phyloP scores from a whole-genome alignment of 2,888 invertebrate species.

The Pachliopta kotzebuea region DNA sequence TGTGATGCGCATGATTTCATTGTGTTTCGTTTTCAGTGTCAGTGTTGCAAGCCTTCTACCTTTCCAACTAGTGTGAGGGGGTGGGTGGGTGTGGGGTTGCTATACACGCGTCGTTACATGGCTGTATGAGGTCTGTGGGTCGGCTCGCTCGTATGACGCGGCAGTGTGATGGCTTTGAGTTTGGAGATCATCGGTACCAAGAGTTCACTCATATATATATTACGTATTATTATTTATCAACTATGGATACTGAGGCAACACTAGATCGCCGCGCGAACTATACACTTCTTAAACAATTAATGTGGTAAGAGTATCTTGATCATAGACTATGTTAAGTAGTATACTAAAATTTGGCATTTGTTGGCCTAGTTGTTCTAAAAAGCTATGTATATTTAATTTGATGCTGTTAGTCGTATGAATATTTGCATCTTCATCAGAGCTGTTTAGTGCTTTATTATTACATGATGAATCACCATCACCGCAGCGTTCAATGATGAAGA shows the following conservation, averaged over 20 bases:
- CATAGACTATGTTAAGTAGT: conserved; percentile 34
- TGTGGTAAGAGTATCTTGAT: conserved; percentile 56
- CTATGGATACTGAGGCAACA: conserved; percentile 26
- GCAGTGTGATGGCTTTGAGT: conserved; percentile 57
- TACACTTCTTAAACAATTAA: conserved; percentile 44
- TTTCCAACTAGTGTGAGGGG: conserved; percentile 53
- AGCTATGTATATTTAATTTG: too few relatives aligned
- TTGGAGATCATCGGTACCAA: conserved; percentile 39
- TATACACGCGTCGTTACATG: conserved; percentile 53
- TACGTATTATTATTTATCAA: conserved; percentile 11
- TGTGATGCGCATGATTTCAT: conserved; percentile 42
- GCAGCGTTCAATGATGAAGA: conserved; percentile 49
- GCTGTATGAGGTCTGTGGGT: conserved; percentile 41
- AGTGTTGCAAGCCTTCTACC: conserved; percentile 74
- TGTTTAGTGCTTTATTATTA: too few relatives aligned
- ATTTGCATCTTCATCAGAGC: too few relatives aligned
- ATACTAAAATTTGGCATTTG: conserved; percentile 7
- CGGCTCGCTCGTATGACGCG: conserved; percentile 47
- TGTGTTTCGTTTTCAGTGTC: conserved; percentile 52
- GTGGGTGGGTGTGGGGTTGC: too few relatives aligned
- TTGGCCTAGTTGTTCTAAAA: conserved; percentile 6
- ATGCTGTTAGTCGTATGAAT: too few relatives aligned
- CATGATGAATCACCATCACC: conserved; percentile 31
- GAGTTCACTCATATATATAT: conserved; percentile 12
- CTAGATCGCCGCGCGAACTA: conserved; percentile 44